Evolutionary conservation across 30 jellyfish, hydroid and myxozoan genomes (phyloP), one percentile per base, ranked within the genome.

Genomic region (Aurelia aurita): DNA sequence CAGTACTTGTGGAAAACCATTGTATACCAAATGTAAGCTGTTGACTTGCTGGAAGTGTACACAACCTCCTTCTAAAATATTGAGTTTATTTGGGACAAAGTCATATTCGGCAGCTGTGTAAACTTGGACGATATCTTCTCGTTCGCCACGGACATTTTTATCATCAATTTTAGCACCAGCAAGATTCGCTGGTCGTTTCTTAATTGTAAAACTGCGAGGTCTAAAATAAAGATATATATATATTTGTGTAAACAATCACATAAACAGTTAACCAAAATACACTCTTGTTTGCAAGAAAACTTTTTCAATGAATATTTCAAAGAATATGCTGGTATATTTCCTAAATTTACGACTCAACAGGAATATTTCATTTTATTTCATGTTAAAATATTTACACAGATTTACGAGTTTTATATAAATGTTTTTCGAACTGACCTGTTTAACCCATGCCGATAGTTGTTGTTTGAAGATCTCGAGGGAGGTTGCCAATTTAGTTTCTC

Each of bases 31-130:
- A n/a, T n/a, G n/a, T n/a, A n/a, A 12, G 18, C 74, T 12, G 57
- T 3, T n/a, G 29, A 66, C 94, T 85, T 80, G 86, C 98, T 91
- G 98, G 62, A 91, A 39, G 77, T 91, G 98, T 0, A 85, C 54
- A 49, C 71, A 79, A 39, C 86, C 92, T 7, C 87, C 94, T 23
- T 25, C 84, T 10, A 34, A 35, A 20, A 78, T 55, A 23, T 72
- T 43, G 46, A 85, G 66, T 2, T 75, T 71, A 72, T 85, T 91
- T 60, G 96, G 98, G 19, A 86, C 98, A 74, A 85, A 91, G 72
- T 91, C 98, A 46, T 91, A 91, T 69, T 91, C 98, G 68, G 85
- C 91, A n/a, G 98, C 98, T 46, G 97, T 97, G 78, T 74, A 90
- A 11, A 79, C 92, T 63, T 90, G 97, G 49, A 83, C 97, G 39